A percentile compares a stretch with the other conserved stretches of the same genome.
These are phyloP conservation scores for Physocephala rufipes DNA, from an alignment of 2,888 invertebrate species.

Conservation along the genomic window DNA sequence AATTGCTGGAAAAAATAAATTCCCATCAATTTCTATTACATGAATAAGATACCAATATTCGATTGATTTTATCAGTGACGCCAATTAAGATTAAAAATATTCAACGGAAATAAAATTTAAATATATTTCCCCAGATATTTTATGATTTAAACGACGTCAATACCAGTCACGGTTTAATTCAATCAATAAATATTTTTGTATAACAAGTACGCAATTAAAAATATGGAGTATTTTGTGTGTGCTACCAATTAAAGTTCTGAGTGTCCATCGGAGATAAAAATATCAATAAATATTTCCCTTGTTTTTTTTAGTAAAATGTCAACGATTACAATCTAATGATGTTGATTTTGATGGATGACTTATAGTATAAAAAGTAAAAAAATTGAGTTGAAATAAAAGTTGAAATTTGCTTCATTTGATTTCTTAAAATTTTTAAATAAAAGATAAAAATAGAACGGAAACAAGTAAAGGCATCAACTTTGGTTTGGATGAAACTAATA, in stretches of 20 bases:
- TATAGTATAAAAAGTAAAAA: not conserved
- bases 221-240: too few species aligned
- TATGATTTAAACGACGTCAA: too few species aligned
- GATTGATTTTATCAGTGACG: not conserved
- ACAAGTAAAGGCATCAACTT: too few species aligned
- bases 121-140: too few species aligned
- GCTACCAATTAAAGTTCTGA: too few species aligned
- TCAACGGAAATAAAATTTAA: slow-evolving; percentile 25
- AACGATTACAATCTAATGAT: slow-evolving; percentile 16
- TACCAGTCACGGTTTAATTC: too few species aligned
- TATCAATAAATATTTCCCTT: too few species aligned
- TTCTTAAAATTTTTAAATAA: slow-evolving; percentile 1
- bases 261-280: too few species aligned
- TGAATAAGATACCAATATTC: too few species aligned
- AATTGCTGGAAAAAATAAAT: slow-evolving; percentile 78
- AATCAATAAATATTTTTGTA: too few species aligned
- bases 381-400: not conserved
- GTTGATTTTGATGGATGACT: not conserved
- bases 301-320: slow-evolving; percentile 21
- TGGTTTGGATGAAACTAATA: too few species aligned
- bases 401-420: not conserved
- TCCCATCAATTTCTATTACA: not conserved
- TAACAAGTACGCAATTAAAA: too few species aligned
- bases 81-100: not conserved
- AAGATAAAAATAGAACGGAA: not conserved